Evolutionary conservation across 1,140 invertebrate species (phyloP).

Genomic region (Drosophila pachea): DNA sequence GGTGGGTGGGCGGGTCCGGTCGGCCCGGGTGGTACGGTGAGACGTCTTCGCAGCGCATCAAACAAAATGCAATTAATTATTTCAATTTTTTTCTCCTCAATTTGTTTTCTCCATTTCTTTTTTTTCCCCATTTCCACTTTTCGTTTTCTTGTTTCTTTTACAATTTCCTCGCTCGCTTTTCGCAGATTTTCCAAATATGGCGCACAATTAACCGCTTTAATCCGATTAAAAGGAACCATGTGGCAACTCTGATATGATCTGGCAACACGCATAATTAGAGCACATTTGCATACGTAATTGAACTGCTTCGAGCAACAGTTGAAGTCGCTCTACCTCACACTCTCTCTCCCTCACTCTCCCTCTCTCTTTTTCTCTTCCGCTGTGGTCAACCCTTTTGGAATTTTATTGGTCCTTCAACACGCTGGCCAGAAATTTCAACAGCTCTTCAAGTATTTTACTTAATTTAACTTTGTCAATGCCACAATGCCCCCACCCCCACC

Average conservation of each 20-base stretch:
- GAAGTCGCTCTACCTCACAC: too few relatives aligned
- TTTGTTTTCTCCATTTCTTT: conserved; percentile 17
- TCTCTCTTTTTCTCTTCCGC: neutral
- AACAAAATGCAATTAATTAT: conserved; percentile 70
- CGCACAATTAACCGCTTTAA: conserved; percentile 2
- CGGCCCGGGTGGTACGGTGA: neutral
- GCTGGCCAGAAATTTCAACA: neutral
- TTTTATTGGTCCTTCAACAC: neutral
- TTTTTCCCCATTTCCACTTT: conserved; percentile 34
- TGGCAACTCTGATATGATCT: conserved; percentile 11
- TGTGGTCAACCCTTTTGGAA: conserved; percentile 4
- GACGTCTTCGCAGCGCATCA: conserved; percentile 4
- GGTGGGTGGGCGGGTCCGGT: neutral
- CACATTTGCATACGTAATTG: conserved; percentile 14
- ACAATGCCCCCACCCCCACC: neutral
- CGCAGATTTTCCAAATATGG: neutral
- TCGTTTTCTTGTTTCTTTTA: conserved; percentile 15
- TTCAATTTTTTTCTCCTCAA: conserved; percentile 45
- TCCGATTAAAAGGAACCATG: neutral
- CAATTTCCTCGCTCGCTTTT: neutral
- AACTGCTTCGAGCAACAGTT: conserved; percentile 15
- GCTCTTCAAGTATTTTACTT: conserved; percentile 12
- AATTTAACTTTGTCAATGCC: neutral
- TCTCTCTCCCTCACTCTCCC: neutral
- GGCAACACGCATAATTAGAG: conserved; percentile 10